Percentiles rank a stretch among this genome's conserved stretches.
Conservation (phyloP, 2,888 invertebrate genomes). For the Protonemura montana region DNA sequence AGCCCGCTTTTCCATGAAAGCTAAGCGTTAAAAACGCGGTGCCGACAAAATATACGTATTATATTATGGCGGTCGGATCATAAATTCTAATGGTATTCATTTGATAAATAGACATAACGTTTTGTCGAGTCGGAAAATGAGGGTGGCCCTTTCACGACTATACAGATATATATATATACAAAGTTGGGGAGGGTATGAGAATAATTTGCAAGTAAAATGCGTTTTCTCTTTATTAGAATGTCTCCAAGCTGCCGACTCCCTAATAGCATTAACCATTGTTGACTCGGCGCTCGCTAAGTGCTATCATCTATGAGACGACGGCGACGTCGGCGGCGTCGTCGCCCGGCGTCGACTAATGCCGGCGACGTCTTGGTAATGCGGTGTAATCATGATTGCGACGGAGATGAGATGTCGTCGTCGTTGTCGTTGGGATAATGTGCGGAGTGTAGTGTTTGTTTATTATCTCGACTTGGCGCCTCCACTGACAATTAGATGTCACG, state of each 20-base stretch:
- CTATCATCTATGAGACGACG: not conserved
- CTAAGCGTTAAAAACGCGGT: not conserved
- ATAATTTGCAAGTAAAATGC: constrained; percentile 26
- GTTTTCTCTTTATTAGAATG: constrained; percentile 14
- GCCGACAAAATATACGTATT: not conserved
- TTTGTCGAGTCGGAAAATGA: not conserved
- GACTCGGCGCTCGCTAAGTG: not conserved
- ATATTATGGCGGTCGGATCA: not conserved
- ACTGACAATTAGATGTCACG: not conserved
- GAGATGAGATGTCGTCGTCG: not conserved
- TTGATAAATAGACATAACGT: constrained; percentile 3
- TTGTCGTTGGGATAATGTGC: not conserved
- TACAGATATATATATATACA: too few relatives aligned
- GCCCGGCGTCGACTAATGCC: not conserved
- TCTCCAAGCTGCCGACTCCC: not conserved
- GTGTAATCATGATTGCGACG: not conserved
- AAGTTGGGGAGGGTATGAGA: not conserved
- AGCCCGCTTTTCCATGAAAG: not conserved
- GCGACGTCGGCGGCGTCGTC: not conserved
- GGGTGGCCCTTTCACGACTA: constrained; percentile 3
- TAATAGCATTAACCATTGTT: constrained; percentile 12
- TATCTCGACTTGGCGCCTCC: not conserved
- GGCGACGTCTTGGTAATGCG: not conserved
- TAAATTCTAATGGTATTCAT: constrained; percentile 12
- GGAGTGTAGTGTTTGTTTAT: not conserved